Conservation (phyloP, 2,888 invertebrate genomes). For the Atrina japonica region DNA sequence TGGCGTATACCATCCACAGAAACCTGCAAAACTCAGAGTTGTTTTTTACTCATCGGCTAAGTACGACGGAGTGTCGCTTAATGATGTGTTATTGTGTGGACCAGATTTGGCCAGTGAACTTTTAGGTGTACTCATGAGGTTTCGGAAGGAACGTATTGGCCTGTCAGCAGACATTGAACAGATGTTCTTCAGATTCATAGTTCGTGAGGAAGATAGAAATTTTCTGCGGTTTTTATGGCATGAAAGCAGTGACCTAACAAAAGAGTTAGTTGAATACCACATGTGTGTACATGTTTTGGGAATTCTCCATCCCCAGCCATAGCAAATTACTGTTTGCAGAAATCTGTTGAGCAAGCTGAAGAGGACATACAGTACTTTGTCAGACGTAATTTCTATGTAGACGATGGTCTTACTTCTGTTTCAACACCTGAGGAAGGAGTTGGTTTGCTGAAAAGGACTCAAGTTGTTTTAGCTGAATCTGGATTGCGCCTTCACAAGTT, state of each 20-base stretch:
- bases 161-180: slow-evolving; percentile 49
- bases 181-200: slow-evolving; percentile 52
- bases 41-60: slow-evolving; percentile 50
- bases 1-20: slow-evolving; percentile 38
- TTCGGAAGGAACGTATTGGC: slow-evolving; percentile 40
- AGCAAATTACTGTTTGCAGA: slow-evolving; percentile 49
- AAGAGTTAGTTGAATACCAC: slow-evolving; percentile 45
- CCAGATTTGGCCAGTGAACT: slow-evolving; percentile 49
- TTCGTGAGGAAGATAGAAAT: slow-evolving; percentile 43
- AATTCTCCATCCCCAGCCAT: slow-evolving; percentile 50
- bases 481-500: slow-evolving; percentile 6
- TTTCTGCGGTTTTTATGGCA: slow-evolving; percentile 54
- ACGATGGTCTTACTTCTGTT: slow-evolving; percentile 49
- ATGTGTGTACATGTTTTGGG: slow-evolving; percentile 50
- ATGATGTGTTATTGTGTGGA: slow-evolving; percentile 43
- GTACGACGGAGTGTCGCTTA: slow-evolving; percentile 46
- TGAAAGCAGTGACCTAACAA: slow-evolving; percentile 37
- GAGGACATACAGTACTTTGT: slow-evolving; percentile 41
- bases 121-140: slow-evolving; percentile 49
- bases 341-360: slow-evolving; percentile 33
- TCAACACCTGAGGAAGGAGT: slow-evolving; percentile 31
- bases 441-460: slow-evolving; percentile 22
- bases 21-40: slow-evolving; percentile 36
- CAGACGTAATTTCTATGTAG: slow-evolving; percentile 52
- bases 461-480: neutral